Evolutionary conservation across 2,888 invertebrate species (phyloP), one percentile per base, ranked within the genome.

Genomic region (Geotrupes spiniger): DNA sequence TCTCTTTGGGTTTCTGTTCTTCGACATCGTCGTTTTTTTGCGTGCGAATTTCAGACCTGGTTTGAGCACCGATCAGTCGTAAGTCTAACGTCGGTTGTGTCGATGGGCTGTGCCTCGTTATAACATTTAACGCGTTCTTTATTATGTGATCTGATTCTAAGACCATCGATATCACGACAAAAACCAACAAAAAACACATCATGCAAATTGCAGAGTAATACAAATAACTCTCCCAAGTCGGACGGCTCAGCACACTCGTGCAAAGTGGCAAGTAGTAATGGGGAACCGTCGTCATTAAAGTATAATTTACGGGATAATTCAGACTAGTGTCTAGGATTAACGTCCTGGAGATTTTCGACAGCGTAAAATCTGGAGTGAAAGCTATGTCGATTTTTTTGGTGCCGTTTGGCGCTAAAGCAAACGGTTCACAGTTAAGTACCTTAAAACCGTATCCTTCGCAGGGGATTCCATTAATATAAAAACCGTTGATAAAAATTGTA

Each of bases 301-400:
- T 80, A 66, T 85, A 90, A 68, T 83, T 84, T 16, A 87, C 78
- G 5, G 73, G 72, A 49, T 74, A 74, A 42, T 76, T 79, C 16
- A 84, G 69, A 62, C 83, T 84, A 5, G 85, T 85, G 16, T 76
- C 71, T 39, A 86, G 72, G 46, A 79, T 74, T 8, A 89, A 72
- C 3, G 78, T 77, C 39, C 85, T 76, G 52, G 85, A 81, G 28
- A 92, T 81, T 53, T 85, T 80, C 0, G 89, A 81, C 61, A 89
- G 73, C 0, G 92, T 89, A 65, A 92, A 90, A 73, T 93, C 93
- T 0, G 93, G 89, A 0, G 90, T 90, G 69, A 91, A 93, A 53
- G 87, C 88, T 53, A 94, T 88, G 62, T 92, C 90, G 46, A 94
- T 82, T 68, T 85, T 84, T 59, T 78, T 81, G 3, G 86, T 85